Base-by-base conservation (phyloP, 2,797 vertebrate species). In the Iguana delicatissima region DNA sequence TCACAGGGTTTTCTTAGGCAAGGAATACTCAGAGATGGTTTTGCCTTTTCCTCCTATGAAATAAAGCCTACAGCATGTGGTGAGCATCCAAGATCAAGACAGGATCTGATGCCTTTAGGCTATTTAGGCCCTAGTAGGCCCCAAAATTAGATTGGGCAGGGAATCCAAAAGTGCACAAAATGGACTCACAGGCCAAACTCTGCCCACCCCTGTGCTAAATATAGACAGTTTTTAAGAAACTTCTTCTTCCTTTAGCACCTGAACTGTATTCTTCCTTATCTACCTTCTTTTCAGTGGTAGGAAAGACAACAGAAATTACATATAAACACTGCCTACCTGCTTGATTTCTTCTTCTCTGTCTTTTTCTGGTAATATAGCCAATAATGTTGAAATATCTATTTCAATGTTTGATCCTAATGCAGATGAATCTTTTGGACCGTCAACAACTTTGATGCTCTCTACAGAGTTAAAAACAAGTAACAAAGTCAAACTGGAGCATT, bases 361-460 rank as follows among this genome's bases (percentile, higher is more conserved):
- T 74, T 92, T 81, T 77, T 90, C 82, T 0, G 98, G 98, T 24
- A 99, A 94, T 83, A 90, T 93, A 8, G 95, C 89, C 96, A 99
- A 95, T 81, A 99, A 85, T 57, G 64, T 77, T 18, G 92, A 86
- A 12, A 99, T 93, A 93, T 97, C 96, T 88, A 99, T 95, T 86
- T 97, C 94, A 81, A 98, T 93, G 92, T 97, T 95, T 0, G 97
- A 95, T 26, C 97, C 98, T 6, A 98, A 92, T 52, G 93, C 0
- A 24, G 96, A 95, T 1, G 22, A 20, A 3, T 57, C 84, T 79
- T 52, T 86, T 1, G 81, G 91, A 50, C 84, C 81, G 3, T 85
- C 87, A 16, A 92, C 1, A 20, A 91, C 2, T 55, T 72, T 69
- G 29, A 64, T 46, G 0, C 88, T 94, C 87, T 96, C 97, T 97